Evolutionary conservation across 2,888 invertebrate species (phyloP).

Genomic region (Ceraclea dissimilis): DNA sequence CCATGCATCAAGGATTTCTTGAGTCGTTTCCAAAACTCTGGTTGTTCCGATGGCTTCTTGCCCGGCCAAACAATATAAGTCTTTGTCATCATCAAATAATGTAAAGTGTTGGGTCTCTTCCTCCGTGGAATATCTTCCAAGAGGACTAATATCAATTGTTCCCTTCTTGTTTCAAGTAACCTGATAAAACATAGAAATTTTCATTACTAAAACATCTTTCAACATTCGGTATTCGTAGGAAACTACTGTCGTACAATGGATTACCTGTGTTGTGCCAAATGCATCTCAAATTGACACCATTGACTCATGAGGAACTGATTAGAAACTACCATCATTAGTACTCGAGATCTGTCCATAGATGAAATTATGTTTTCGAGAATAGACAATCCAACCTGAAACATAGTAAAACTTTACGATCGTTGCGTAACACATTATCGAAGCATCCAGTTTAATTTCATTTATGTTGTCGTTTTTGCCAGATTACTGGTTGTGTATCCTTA

Average conservation of each 20-base stretch:
- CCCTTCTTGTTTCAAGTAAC: constrained; percentile 52
- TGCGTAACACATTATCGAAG: too few relatives aligned
- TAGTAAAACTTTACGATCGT: too few relatives aligned
- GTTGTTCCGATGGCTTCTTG: constrained; percentile 32
- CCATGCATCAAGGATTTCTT: constrained; percentile 35
- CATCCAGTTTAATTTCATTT: too few relatives aligned
- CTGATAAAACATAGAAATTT: constrained; percentile 31
- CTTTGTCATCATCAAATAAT: constrained; percentile 60
- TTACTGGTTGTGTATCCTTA: constrained; percentile 30
- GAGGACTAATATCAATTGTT: constrained; percentile 55
- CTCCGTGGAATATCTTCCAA: constrained; percentile 56
- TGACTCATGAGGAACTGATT: constrained; percentile 56
- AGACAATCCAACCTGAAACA: constrained; percentile 51
- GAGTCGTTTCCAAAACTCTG: constrained; percentile 42
- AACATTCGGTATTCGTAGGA: too few relatives aligned
- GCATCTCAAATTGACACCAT: constrained; percentile 70
- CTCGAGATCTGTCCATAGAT: constrained; percentile 58
- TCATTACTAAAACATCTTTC: too few relatives aligned
- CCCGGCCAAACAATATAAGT: constrained; percentile 62
- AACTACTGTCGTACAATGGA: background rate
- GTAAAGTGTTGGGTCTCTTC: constrained; percentile 53
- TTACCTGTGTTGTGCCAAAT: constrained; percentile 60
- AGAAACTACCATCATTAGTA: constrained; percentile 57
- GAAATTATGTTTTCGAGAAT: constrained; percentile 65
- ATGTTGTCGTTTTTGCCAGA: too few relatives aligned